Evolutionary conservation across 2,888 invertebrate species (phyloP).

Genomic region (Acanthosepion lycidas): DNA sequence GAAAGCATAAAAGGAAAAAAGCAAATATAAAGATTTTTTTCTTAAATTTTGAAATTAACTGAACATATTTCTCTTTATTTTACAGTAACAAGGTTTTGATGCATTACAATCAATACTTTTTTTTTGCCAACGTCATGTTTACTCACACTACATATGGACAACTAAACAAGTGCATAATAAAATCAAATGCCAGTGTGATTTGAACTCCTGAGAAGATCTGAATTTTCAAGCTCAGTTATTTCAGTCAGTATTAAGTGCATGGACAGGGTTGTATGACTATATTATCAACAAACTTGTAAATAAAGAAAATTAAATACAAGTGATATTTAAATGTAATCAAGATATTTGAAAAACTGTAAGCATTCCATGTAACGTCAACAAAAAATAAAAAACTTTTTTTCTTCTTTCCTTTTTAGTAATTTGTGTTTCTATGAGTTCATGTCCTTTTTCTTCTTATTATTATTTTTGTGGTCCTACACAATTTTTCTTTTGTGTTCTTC

Average conservation of each 20-base stretch:
- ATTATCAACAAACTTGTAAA: neutral
- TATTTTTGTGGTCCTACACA: neutral
- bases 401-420: neutral
- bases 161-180: neutral
- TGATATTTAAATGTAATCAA: neutral
- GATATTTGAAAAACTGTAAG: neutral
- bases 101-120: neutral
- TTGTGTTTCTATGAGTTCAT: neutral
- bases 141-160: neutral
- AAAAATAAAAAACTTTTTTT: neutral
- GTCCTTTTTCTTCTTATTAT: neutral
- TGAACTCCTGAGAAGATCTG: neutral
- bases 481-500: neutral
- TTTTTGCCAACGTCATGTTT: neutral
- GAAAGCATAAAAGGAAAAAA: neutral
- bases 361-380: neutral
- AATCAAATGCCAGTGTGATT: too few species aligned
- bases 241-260: neutral
- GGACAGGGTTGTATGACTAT: neutral
- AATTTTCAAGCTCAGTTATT: conserved; percentile 4
- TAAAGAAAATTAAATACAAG: neutral
- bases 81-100: neutral
- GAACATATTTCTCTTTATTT: neutral
- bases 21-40: neutral
- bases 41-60: neutral